Evolutionary conservation across 1,140 invertebrate genomes (phyloP).

Genomic region (Drosophila serrata): DNA sequence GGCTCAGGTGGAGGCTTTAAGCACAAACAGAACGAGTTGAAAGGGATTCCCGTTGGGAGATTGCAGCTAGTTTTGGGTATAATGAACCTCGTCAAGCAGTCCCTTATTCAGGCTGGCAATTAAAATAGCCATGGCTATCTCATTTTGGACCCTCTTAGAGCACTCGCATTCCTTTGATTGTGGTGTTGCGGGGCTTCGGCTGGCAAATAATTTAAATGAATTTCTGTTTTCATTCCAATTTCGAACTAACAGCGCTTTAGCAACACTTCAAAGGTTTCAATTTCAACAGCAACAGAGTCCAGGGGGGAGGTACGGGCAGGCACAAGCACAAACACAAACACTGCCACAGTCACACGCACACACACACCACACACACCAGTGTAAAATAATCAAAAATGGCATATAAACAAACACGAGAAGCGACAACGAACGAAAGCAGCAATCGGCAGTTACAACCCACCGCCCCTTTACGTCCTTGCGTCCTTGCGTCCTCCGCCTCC

Average conservation of each 20-base stretch:
- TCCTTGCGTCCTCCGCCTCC: neutral
- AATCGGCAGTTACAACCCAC: slow-evolving; percentile 26
- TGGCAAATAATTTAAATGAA: slow-evolving; percentile 64
- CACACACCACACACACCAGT: slow-evolving; percentile 33
- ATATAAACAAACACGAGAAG: slow-evolving; percentile 72
- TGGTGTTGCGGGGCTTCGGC: slow-evolving; percentile 8
- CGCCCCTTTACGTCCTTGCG: neutral
- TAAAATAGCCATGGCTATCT: slow-evolving; percentile 33
- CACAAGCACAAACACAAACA: slow-evolving; percentile 19
- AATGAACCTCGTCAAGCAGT: slow-evolving; percentile 8
- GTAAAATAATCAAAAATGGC: slow-evolving; percentile 75
- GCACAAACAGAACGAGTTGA: neutral
- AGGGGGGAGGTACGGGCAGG: slow-evolving; percentile 4
- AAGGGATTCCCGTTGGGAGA: neutral
- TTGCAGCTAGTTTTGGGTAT: slow-evolving; percentile 2
- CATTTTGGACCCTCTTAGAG: slow-evolving; percentile 11
- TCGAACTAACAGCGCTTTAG: slow-evolving; percentile 56
- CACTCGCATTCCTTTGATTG: slow-evolving; percentile 28
- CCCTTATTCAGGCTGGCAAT: slow-evolving; percentile 8
- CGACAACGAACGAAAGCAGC: slow-evolving; percentile 36
- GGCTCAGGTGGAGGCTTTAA: slow-evolving; percentile 5
- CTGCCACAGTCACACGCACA: neutral
- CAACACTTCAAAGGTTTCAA: slow-evolving; percentile 77
- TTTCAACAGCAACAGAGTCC: slow-evolving; percentile 33
- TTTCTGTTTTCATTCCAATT: slow-evolving; percentile 62